Conservation (phyloP, 2,113 vertebrate species). For the Athene cunicularia region DNA sequence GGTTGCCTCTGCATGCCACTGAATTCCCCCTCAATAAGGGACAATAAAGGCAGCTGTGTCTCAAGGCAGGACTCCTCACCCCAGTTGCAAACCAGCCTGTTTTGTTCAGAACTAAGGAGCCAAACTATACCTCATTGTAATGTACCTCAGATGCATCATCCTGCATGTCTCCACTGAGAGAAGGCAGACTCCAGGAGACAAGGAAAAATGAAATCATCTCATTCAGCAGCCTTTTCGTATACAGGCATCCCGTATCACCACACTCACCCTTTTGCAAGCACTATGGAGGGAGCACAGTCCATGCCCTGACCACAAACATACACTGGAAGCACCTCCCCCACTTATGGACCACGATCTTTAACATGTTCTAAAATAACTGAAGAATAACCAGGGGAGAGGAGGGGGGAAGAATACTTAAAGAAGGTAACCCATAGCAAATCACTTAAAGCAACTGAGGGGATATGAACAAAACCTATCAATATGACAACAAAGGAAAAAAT, state of each 20-base stretch:
- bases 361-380: not conserved
- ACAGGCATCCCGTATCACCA: not conserved
- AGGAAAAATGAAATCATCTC: accelerated
- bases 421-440: not conserved
- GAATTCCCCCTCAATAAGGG: not conserved
- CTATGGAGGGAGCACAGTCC: not conserved
- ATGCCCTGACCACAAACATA: not conserved
- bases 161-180: accelerated
- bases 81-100: not conserved
- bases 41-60: not conserved
- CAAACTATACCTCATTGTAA: not conserved
- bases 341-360: not conserved
- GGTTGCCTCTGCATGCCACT: not conserved
- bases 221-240: not conserved
- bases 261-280: not conserved
- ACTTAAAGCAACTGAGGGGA: not conserved
- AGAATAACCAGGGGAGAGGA: not conserved
- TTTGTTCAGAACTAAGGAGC: not conserved
- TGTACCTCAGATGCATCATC: not conserved
- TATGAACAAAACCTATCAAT: not conserved
- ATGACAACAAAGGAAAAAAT: not conserved
- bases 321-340: not conserved
- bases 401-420: not conserved
- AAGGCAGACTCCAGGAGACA: not conserved
- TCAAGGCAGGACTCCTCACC: not conserved